Conservation (phyloP, 2,888 invertebrate species). For the Parthenolecanium corni region DNA sequence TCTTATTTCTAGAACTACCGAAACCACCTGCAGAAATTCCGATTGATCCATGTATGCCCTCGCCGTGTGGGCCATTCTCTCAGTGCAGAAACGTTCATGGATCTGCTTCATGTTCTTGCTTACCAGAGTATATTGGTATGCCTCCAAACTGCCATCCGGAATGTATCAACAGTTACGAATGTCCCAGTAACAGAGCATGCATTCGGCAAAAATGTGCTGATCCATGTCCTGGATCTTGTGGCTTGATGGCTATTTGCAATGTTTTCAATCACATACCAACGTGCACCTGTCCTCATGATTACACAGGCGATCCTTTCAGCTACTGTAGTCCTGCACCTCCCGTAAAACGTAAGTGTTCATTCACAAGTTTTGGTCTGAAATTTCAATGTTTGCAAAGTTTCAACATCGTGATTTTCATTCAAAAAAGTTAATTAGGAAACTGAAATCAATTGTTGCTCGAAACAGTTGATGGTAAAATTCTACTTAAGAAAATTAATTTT, state of each 20-base stretch:
- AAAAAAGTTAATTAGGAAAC: too few species aligned
- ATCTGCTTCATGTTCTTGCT: conserved; percentile 61
- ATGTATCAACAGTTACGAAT: conserved; percentile 57
- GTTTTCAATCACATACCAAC: conserved; percentile 52
- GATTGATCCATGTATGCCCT: conserved; percentile 48
- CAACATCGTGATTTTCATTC: not conserved
- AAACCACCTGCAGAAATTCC: conserved; percentile 23
- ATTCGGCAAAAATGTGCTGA: conserved; percentile 46
- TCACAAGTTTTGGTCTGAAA: not conserved
- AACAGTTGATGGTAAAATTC: too few species aligned
- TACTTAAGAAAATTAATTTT: too few species aligned
- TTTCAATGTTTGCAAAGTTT: not conserved
- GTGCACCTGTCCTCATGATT: conserved; percentile 55
- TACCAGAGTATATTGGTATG: conserved; percentile 56
- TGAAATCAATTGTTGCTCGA: too few species aligned
- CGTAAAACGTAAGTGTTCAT: not conserved
- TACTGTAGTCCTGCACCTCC: conserved; percentile 27
- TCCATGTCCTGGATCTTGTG: conserved; percentile 48
- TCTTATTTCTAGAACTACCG: conserved; percentile 2
- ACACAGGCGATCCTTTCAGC: conserved; percentile 51
- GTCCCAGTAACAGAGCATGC: conserved; percentile 46
- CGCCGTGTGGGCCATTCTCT: conserved; percentile 67
- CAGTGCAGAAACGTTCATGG: conserved; percentile 56
- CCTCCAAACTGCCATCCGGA: conserved; percentile 69
- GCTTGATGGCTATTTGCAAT: conserved; percentile 44